Base-by-base conservation (phyloP, 1,140 invertebrate genomes). In the Drosophila sulfurigaster region DNA sequence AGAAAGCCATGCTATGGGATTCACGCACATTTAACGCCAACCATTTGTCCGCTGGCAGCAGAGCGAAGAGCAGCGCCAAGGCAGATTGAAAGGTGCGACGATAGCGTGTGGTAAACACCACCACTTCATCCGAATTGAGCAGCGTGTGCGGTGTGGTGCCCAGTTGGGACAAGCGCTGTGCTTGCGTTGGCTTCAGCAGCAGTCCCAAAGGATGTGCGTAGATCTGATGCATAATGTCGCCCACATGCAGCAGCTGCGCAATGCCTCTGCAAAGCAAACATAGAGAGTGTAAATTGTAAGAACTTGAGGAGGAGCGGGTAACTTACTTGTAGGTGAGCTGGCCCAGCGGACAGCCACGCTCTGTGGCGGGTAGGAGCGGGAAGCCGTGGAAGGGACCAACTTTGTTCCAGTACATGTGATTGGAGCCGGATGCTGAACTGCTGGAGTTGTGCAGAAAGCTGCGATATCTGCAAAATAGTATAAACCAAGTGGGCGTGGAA, bases 41-140 rank as follows among this genome's bases (percentile, higher is more conserved):
- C 91, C 91, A 92, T 59, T 93, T 94, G 5, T 92, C 93, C 3
- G 94, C 93, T 8, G 96, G 94, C 16, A 98, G 91, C 66, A 97
- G 94, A 0, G 96, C 95, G 93, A 96, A 98, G 8, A 98, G 90
- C 71, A 98, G 94, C 1, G 97, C 97, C 41, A 98, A 93, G 3
- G 96, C 96, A 86, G 97, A 98, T 92, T 99, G 98, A 76, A 97
- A 97, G 8, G 98, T 99, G 81, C 98, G 94, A 5, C 96, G 93
- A 92, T 97, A 98, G 41, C 96, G 94, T 0, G 98, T 99, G 67
- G 96, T 97, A 83, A 96, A 97, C 2, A 96, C 94, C 20, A 96
- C 92, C 20, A 97, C 93, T 62, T 97, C 95, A 15, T 95, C 94
- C 79, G 93, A 93, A 32, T 91, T 92, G 5, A 92, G 77, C 0